These are phyloP conservation scores for Eudorcas thomsonii DNA, from an alignment of 2,113 vertebrate genomes.

Conservation along the genomic window DNA sequence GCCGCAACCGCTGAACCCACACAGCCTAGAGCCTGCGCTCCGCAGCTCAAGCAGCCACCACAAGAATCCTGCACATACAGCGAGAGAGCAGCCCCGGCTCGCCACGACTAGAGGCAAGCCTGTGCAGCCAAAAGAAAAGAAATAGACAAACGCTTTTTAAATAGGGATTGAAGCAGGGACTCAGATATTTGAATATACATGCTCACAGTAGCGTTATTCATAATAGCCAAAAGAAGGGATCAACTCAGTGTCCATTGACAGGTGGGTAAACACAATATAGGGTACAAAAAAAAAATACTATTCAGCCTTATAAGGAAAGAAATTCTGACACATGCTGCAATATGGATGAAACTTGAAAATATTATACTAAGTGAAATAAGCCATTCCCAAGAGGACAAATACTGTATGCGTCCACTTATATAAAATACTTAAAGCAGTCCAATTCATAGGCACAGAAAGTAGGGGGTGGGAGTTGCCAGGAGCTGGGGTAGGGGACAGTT, in stretches of 20 bases:
- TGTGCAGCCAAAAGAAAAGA: neutral
- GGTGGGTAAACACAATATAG: neutral
- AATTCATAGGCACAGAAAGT: neutral
- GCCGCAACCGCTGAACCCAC: neutral
- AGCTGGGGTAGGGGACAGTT: neutral
- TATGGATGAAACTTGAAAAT: neutral
- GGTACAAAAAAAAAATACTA: neutral
- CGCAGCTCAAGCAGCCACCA: neutral
- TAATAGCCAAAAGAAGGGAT: neutral
- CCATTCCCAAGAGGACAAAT: neutral
- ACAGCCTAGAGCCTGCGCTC: neutral
- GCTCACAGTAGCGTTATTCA: neutral
- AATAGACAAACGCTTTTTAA: rapidly evolving
- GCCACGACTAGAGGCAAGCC: neutral
- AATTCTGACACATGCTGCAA: neutral
- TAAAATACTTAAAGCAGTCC: neutral
- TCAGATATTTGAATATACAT: neutral
- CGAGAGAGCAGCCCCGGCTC: neutral
- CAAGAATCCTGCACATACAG: rapidly evolving
- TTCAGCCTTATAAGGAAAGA: neutral
- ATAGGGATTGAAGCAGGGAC: neutral
- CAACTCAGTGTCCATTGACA: too few relatives aligned
- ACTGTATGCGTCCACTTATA: neutral
- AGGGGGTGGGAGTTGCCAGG: neutral
- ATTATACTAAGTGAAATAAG: neutral